Evolutionary conservation across 2,797 vertebrate genomes (phyloP).

Genomic region (Phrynocephalus guinanensis): DNA sequence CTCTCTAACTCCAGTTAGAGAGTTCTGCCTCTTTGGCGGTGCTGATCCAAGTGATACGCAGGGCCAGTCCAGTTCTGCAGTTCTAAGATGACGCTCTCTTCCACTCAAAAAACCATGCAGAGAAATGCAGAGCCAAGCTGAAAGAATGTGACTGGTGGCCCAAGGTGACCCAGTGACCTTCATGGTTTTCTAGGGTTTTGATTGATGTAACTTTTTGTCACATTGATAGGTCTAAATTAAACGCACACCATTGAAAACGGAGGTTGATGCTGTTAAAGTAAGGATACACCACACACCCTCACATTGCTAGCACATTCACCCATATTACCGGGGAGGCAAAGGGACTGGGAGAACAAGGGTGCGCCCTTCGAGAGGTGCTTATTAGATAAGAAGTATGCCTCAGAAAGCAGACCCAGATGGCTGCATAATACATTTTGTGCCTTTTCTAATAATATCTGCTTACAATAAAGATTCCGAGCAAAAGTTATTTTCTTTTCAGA

Average conservation of each 20-base stretch:
- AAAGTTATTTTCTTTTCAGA: conserved; percentile 25
- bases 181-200: no score
- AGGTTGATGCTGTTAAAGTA: not conserved
- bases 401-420: conserved; percentile 8
- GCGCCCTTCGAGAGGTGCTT: not conserved
- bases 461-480: conserved; percentile 35
- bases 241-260: not conserved
- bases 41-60: no score
- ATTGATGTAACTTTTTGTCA: not conserved
- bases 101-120: no score
- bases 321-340: not conserved
- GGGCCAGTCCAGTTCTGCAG: no score
- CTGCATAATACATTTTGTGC: not conserved
- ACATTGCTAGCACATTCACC: not conserved
- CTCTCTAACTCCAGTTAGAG: no score
- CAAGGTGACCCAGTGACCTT: no score
- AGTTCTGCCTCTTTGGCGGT: no score
- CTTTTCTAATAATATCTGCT: conserved; percentile 24
- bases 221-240: not conserved
- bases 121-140: no score
- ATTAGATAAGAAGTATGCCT: conserved; percentile 11
- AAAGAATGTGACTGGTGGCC: no score
- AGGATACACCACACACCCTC: not conserved
- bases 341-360: not conserved
- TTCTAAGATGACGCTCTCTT: no score